These are phyloP conservation scores for Belonocnema kinseyi DNA, from an alignment of 1,140 invertebrate species.

Conservation along the genomic window DNA sequence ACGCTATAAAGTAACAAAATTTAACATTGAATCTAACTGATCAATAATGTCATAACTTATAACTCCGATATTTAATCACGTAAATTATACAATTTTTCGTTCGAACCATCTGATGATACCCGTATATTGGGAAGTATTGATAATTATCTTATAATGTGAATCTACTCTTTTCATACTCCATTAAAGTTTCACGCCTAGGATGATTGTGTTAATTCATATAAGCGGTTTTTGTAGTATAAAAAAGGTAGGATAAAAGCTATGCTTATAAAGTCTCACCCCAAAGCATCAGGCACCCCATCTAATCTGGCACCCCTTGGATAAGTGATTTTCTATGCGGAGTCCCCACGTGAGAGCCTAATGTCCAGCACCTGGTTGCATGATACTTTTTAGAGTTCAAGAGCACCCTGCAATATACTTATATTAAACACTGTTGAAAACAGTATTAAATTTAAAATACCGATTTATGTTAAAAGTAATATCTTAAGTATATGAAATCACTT, in stretches of 20 bases:
- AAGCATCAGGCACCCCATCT: conserved; percentile 19
- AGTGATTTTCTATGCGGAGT: conserved; percentile 13
- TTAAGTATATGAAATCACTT: too few relatives aligned
- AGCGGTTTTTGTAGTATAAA: conserved; percentile 13
- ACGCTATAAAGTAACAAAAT: too few relatives aligned
- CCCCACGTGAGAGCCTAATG: neutral
- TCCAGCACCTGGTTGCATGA: conserved; percentile 8
- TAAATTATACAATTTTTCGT: too few relatives aligned
- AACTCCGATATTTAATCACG: too few relatives aligned
- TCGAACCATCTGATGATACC: too few relatives aligned
- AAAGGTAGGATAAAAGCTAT: conserved; percentile 17
- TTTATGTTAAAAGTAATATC: too few relatives aligned
- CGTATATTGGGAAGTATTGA: too few relatives aligned
- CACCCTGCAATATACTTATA: neutral
- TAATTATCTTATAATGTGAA: too few relatives aligned
- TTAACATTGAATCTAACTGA: too few relatives aligned
- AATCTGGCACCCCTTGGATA: conserved; percentile 12
- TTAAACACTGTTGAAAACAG: too few relatives aligned
- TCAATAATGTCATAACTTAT: too few relatives aligned
- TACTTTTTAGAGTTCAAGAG: neutral
- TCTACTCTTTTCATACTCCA: neutral
- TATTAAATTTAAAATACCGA: too few relatives aligned
- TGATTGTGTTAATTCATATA: conserved; percentile 17
- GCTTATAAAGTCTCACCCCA: conserved; percentile 9
- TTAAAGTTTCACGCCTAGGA: conserved; percentile 10